Evolutionary conservation across 2,113 vertebrate genomes (phyloP).

Genomic region (Trochalopteron elliotii): DNA sequence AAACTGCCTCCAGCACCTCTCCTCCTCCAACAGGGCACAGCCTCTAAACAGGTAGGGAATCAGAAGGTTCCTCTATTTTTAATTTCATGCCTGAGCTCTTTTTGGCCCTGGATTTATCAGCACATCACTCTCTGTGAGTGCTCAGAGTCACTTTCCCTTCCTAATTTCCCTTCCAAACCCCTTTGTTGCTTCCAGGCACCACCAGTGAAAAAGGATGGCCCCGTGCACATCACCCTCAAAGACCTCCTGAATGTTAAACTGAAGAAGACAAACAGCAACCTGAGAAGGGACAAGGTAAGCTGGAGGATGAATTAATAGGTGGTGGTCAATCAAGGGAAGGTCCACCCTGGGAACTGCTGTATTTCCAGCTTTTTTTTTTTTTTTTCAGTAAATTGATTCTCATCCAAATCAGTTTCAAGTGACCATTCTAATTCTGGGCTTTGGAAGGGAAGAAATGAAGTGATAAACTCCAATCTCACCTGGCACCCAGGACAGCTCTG

Average conservation of each 20-base stretch:
- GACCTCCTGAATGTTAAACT: conserved; percentile 84
- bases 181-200: conserved; percentile 37
- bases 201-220: conserved; percentile 53
- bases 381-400: not conserved
- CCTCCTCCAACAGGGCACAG: conserved; percentile 22
- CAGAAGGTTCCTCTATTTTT: not conserved
- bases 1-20: conserved; percentile 52
- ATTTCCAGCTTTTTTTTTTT: not conserved
- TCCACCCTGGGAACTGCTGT: not conserved
- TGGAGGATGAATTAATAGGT: not conserved
- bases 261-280: conserved; percentile 66
- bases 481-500: not conserved
- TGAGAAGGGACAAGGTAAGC: conserved; percentile 57
- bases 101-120: not conserved
- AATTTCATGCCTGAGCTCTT: not conserved
- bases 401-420: not conserved
- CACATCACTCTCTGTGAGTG: not conserved
- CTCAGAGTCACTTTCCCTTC: not conserved
- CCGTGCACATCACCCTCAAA: conserved; percentile 76
- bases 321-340: not conserved
- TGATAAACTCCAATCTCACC: not conserved
- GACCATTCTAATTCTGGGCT: not conserved
- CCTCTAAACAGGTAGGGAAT: conserved; percentile 69
- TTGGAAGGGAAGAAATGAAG: not conserved
- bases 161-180: not conserved